These are phyloP conservation scores for Stigmatopora argus DNA, from an alignment of 2,113 vertebrate species.

Conservation along the genomic window DNA sequence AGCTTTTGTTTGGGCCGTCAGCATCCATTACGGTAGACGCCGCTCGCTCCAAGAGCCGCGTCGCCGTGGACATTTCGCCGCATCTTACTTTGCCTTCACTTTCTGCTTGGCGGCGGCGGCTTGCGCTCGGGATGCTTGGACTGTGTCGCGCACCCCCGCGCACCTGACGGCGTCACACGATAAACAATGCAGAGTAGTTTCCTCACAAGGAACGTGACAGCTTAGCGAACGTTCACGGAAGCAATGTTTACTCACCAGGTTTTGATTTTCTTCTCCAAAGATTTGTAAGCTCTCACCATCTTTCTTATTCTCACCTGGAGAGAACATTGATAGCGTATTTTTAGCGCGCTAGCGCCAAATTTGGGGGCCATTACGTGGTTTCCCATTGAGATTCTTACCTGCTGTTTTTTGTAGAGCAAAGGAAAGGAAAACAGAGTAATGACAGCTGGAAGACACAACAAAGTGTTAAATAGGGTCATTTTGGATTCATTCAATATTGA, in stretches of 20 bases:
- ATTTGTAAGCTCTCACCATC: slow-evolving; percentile 66
- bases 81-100: slow-evolving; percentile 68
- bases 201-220: neutral
- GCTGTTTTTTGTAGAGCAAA: slow-evolving; percentile 81
- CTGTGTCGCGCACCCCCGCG: slow-evolving; percentile 35
- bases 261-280: slow-evolving; percentile 72
- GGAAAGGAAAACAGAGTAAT: slow-evolving; percentile 82
- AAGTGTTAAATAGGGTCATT: neutral
- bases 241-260: slow-evolving; percentile 71
- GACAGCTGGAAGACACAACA: slow-evolving; percentile 69
- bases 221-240: too few species aligned
- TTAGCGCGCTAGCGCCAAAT: neutral
- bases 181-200: neutral
- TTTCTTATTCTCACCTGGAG: slow-evolving; percentile 78
- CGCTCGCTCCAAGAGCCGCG: slow-evolving; percentile 55
- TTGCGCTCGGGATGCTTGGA: slow-evolving; percentile 32
- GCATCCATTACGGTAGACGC: slow-evolving; percentile 37
- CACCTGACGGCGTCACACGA: slow-evolving; percentile 39
- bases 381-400: slow-evolving; percentile 72
- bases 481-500: too few species aligned
- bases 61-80: slow-evolving; percentile 12
- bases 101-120: slow-evolving; percentile 54
- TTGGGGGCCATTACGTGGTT: too few species aligned
- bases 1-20: slow-evolving; percentile 57
- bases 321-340: neutral